Evolutionary conservation across 2,888 invertebrate species (phyloP).

Genomic region (Smittia aterrima): DNA sequence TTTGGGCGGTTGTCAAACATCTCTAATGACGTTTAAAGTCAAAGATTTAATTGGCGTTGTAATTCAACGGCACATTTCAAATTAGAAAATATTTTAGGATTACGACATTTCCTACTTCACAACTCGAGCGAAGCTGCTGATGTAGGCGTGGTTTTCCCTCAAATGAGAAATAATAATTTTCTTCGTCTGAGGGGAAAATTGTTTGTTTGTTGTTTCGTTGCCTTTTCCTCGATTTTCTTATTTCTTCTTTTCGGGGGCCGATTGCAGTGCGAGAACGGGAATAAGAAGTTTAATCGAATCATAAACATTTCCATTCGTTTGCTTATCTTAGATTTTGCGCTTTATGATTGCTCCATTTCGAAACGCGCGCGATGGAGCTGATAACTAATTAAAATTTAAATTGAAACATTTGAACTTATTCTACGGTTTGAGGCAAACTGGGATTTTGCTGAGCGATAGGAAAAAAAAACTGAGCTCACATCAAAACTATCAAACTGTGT

Average conservation of each 20-base stretch:
- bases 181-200: constrained; percentile 12
- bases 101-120: no score
- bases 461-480: neutral
- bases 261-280: neutral
- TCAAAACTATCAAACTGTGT: neutral
- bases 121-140: no score
- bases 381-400: constrained; percentile 31
- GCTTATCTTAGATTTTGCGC: constrained; percentile 38
- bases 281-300: constrained; percentile 19
- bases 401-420: neutral
- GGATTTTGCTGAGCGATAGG: neutral
- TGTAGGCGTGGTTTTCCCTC: constrained; percentile 41
- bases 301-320: neutral
- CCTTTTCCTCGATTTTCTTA: constrained; percentile 1
- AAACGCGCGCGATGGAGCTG: constrained; percentile 11
- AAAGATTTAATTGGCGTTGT: neutral
- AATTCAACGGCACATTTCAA: neutral
- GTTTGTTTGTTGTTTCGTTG: constrained; percentile 22
- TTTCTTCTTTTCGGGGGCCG: neutral
- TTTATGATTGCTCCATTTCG: constrained; percentile 21
- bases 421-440: neutral
- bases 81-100: neutral
- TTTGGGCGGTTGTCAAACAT: neutral
- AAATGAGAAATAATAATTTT: constrained; percentile 39
- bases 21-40: neutral